Conservation (phyloP, 2,113 vertebrate species). For the Hydrochoerus hydrochaeris region DNA sequence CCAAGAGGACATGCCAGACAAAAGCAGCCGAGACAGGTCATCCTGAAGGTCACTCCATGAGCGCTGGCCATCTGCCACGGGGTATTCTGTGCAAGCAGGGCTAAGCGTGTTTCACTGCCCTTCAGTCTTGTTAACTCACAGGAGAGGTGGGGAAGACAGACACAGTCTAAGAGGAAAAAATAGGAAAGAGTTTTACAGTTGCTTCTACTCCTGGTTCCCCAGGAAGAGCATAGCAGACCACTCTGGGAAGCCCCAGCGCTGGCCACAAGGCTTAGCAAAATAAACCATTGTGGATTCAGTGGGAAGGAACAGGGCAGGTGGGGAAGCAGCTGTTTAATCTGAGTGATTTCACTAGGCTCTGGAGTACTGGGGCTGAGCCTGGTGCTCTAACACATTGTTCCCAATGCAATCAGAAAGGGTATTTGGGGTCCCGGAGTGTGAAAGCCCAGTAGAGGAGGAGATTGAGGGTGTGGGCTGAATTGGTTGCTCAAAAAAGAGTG, state of each 20-base stretch:
- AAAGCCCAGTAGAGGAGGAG: background rate
- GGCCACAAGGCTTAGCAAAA: background rate
- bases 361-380: background rate
- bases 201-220: background rate
- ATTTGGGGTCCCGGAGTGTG: background rate
- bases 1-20: background rate
- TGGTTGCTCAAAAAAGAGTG: background rate
- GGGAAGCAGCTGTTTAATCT: background rate
- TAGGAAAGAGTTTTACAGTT: background rate
- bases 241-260: accelerated
- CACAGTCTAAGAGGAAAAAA: background rate
- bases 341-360: background rate
- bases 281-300: background rate
- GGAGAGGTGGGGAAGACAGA: background rate
- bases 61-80: background rate
- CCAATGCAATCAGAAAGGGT: background rate
- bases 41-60: background rate
- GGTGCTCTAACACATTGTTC: too few species aligned
- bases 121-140: background rate
- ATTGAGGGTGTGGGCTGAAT: background rate
- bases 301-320: background rate
- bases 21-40: background rate
- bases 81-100: background rate
- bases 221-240: background rate
- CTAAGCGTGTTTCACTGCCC: background rate